Evolutionary conservation across 2,797 vertebrate species (phyloP).

Genomic region (Acestrorhynchus altus): DNA sequence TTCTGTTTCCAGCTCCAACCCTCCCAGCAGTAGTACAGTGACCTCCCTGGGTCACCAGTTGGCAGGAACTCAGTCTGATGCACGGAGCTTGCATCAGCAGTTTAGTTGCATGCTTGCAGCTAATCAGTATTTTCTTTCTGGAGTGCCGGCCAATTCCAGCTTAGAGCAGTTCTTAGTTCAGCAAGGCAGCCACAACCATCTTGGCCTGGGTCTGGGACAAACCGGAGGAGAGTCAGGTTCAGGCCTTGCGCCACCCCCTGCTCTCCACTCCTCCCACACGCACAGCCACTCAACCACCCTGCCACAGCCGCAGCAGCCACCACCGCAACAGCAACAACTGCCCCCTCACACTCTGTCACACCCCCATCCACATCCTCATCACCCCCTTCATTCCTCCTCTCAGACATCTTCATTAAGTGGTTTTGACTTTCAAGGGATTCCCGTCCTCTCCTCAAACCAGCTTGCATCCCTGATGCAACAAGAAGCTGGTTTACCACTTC

Average conservation of each 20-base stretch:
- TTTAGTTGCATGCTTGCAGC: conserved; percentile 88
- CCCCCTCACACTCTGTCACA: conserved; percentile 80
- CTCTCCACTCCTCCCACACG: conserved; percentile 82
- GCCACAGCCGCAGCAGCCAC: conserved; percentile 75
- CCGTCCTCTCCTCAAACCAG: conserved; percentile 85
- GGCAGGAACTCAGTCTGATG: conserved; percentile 84
- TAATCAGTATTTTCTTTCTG: conserved; percentile 86
- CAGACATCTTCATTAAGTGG: conserved; percentile 80
- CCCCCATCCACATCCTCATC: conserved; percentile 82
- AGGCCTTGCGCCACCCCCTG: conserved; percentile 80
- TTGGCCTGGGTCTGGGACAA: conserved; percentile 82
- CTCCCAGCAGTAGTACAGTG: conserved; percentile 82
- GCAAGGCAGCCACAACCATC: conserved; percentile 84
- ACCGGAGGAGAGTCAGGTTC: conserved; percentile 75
- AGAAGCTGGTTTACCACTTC: conserved; percentile 81
- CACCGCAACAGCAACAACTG: conserved; percentile 81
- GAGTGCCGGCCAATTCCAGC: conserved; percentile 84
- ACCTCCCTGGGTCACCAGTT: conserved; percentile 84
- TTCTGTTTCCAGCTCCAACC: conserved; percentile 80
- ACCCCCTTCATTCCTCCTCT: conserved; percentile 80
- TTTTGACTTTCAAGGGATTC: conserved; percentile 87
- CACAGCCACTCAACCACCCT: conserved; percentile 78
- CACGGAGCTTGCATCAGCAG: conserved; percentile 85
- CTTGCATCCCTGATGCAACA: conserved; percentile 85
- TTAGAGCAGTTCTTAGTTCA: conserved; percentile 86